A percentile compares a stretch with the other conserved stretches of the same genome.
Evolutionary conservation across 2,888 invertebrate genomes (phyloP).

Genomic region (Odontomyia ornata): DNA sequence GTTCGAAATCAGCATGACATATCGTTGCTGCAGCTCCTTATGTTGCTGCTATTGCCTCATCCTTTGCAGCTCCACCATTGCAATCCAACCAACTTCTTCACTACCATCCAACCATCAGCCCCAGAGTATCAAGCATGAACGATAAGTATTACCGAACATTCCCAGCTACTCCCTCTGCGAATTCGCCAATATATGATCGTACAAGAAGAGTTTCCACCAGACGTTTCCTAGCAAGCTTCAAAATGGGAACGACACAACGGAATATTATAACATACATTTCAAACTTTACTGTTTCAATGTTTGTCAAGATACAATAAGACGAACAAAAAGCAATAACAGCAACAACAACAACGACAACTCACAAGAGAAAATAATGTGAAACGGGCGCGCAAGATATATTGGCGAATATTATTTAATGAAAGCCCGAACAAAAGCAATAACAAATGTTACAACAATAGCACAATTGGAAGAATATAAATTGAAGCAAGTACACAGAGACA

Average conservation of each 20-base stretch:
- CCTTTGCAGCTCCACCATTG: background rate
- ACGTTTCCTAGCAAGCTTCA: slow-evolving; percentile 15
- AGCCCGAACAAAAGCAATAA: slow-evolving; percentile 6
- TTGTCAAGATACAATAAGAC: slow-evolving; percentile 20
- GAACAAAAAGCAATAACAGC: background rate
- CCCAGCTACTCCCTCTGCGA: background rate
- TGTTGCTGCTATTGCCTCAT: background rate
- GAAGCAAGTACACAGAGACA: background rate
- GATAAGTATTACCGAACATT: background rate
- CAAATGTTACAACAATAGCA: slow-evolving; percentile 12
- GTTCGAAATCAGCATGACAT: slow-evolving; percentile 41
- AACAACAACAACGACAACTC: background rate
- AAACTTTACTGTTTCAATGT: slow-evolving; percentile 16
- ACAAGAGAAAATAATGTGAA: slow-evolving; percentile 18
- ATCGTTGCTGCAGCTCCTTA: no score
- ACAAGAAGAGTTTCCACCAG: background rate
- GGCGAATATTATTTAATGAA: slow-evolving; percentile 20
- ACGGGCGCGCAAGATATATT: slow-evolving; percentile 9
- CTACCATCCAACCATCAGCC: background rate
- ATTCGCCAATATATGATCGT: background rate
- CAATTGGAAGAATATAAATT: slow-evolving; percentile 1
- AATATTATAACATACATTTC: slow-evolving; percentile 37
- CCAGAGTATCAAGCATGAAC: background rate
- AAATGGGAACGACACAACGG: slow-evolving; percentile 17
- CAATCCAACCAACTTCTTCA: background rate